Conservation (phyloP, 2,797 vertebrate genomes). For the Rhinoraja longicauda region DNA sequence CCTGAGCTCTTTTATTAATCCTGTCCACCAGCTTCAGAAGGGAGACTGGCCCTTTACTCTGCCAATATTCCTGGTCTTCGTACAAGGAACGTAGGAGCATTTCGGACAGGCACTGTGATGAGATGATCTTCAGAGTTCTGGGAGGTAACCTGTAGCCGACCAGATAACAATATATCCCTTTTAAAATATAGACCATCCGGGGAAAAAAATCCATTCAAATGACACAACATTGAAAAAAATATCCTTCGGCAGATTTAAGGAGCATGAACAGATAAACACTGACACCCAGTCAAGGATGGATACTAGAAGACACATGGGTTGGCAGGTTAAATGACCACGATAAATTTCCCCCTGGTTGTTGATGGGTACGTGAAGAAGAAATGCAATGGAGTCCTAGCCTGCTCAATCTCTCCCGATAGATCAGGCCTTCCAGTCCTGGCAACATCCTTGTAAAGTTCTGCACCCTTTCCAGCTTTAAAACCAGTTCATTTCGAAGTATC, state of each 20-base stretch:
- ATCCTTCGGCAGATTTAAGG: background rate
- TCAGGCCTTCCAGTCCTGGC: too few species aligned
- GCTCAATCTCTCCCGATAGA: too few species aligned
- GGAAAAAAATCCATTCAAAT: too few species aligned
- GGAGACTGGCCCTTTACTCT: background rate
- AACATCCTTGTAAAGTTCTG: background rate
- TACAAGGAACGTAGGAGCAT: background rate
- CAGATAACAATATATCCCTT: background rate
- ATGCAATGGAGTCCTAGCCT: too few species aligned
- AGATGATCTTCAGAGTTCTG: background rate
- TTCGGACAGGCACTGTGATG: conserved; percentile 6
- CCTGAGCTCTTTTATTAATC: background rate
- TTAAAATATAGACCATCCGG: background rate
- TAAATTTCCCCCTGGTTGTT: too few species aligned
- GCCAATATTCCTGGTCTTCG: conserved; percentile 25
- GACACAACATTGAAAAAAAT: background rate
- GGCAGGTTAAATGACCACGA: too few species aligned
- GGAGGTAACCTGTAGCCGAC: conserved; percentile 1
- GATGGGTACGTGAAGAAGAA: too few species aligned
- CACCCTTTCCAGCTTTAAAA: background rate
- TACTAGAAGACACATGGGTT: too few species aligned
- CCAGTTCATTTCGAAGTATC: background rate
- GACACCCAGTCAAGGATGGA: background rate
- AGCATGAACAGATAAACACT: background rate
- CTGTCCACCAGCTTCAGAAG: background rate